phyloP scores from a whole-genome alignment of 2,888 invertebrate genomes.

The Smittia aterrima region DNA sequence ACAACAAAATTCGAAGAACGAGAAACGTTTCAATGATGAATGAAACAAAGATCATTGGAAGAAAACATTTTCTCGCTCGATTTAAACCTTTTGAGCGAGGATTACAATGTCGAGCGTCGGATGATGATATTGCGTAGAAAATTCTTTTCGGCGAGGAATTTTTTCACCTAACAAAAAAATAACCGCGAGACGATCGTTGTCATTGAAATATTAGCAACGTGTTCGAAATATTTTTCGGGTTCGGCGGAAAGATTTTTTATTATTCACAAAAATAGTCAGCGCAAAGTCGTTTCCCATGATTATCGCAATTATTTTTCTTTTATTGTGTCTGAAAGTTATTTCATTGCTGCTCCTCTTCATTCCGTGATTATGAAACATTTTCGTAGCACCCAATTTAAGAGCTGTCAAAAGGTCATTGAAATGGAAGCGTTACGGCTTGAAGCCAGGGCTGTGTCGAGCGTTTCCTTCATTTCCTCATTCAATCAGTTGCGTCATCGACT shows the following conservation, averaged over 20 bases:
- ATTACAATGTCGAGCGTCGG: too few species aligned
- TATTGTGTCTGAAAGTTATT: not conserved
- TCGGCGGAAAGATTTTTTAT: too few species aligned
- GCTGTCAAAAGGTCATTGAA: conserved; percentile 37
- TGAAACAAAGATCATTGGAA: too few species aligned
- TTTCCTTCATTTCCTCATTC: not conserved
- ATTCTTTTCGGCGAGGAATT: too few species aligned
- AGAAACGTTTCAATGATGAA: not conserved
- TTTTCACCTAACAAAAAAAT: too few species aligned
- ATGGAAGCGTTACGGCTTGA: not conserved
- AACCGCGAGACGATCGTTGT: too few species aligned
- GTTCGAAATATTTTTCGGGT: too few species aligned
- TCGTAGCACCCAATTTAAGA: not conserved
- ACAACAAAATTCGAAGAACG: not conserved
- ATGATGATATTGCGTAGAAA: too few species aligned
- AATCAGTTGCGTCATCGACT: not conserved
- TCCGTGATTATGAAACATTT: not conserved
- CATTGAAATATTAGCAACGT: too few species aligned
- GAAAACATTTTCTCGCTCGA: not conserved
- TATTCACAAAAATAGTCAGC: too few species aligned
- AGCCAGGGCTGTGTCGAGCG: too few species aligned
- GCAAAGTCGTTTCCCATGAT: not conserved
- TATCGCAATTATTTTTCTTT: not conserved
- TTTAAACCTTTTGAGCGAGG: not conserved
- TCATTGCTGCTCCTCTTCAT: not conserved